These are phyloP conservation scores for Blastomussa wellsi DNA, from an alignment of 92 coral and sea anemone genomes.

Conservation along the genomic window DNA sequence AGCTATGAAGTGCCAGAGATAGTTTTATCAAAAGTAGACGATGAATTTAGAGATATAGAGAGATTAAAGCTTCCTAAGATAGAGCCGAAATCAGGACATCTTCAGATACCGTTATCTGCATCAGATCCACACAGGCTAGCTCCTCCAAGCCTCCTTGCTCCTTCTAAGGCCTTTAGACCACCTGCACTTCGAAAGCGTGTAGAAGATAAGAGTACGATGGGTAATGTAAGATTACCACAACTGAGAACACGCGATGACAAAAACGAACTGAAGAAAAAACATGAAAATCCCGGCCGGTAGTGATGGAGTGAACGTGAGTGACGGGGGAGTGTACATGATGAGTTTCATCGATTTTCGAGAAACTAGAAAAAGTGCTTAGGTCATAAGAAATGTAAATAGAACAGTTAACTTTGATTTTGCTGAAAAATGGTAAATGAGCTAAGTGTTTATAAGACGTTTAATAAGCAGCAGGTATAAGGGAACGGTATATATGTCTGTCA, in stretches of 20 bases:
- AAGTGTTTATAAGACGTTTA: too few species aligned
- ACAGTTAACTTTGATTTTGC: too few species aligned
- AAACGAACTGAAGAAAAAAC: not conserved
- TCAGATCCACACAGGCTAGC: conserved; percentile 33
- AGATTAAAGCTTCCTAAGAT: conserved; percentile 24
- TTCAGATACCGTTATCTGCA: conserved; percentile 11
- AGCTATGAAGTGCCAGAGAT: conserved; percentile 12
- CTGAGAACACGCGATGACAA: not conserved
- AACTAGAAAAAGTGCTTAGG: too few species aligned
- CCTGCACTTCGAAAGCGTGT: not conserved
- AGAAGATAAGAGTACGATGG: not conserved
- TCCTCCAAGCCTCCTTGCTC: conserved; percentile 33
- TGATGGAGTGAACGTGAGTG: too few species aligned
- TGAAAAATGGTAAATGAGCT: too few species aligned
- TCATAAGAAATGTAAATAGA: too few species aligned
- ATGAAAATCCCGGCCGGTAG: too few species aligned
- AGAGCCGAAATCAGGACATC: conserved; percentile 18
- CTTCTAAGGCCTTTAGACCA: conserved; percentile 41
- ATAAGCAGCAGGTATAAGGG: too few species aligned
- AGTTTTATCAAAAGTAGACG: conserved; percentile 11
- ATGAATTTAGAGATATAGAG: not conserved
- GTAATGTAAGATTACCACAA: conserved; percentile 19
- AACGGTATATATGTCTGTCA: too few species aligned
- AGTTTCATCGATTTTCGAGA: not conserved
- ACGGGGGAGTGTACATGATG: not conserved